Evolutionary conservation across 2,113 vertebrate genomes (phyloP).

Genomic region (Pollimyrus isidori): DNA sequence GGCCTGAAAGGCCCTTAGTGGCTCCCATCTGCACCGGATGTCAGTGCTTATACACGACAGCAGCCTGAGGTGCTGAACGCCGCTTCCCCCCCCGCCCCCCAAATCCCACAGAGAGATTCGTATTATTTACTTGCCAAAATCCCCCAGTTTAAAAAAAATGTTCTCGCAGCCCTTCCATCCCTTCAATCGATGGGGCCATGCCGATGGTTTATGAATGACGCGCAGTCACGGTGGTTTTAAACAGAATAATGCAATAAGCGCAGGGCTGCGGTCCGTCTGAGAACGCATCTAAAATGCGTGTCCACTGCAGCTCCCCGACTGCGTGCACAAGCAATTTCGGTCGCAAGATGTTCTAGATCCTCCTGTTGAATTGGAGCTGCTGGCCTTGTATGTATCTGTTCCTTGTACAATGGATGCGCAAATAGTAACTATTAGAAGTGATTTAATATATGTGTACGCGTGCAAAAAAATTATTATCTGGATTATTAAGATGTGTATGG

Average conservation of each 20-base stretch:
- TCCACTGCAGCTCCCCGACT: not conserved
- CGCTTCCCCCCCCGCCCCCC: not conserved
- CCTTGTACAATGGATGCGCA: not conserved
- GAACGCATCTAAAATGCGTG: not conserved
- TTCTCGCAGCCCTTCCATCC: not conserved
- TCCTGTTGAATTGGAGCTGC: not conserved
- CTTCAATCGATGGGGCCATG: not conserved
- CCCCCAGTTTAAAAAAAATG: conserved; percentile 1
- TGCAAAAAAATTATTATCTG: not conserved
- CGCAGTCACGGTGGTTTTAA: not conserved
- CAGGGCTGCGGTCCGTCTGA: not conserved
- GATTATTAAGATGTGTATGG: not conserved
- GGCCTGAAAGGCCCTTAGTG: not conserved
- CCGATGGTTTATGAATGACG: conserved; percentile 8
- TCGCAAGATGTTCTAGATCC: not conserved
- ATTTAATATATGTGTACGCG: not conserved
- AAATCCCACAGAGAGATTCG: not conserved
- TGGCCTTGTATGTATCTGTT: not conserved
- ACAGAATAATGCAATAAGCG: conserved; percentile 12
- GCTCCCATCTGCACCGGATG: conserved; percentile 9
- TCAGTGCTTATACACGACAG: not conserved
- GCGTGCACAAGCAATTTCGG: not conserved
- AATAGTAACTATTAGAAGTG: not conserved
- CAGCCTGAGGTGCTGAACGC: not conserved
- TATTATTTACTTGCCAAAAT: conserved; percentile 7